Base-by-base conservation (phyloP, 2,113 vertebrate species). In the Gorsachius goisagi region DNA sequence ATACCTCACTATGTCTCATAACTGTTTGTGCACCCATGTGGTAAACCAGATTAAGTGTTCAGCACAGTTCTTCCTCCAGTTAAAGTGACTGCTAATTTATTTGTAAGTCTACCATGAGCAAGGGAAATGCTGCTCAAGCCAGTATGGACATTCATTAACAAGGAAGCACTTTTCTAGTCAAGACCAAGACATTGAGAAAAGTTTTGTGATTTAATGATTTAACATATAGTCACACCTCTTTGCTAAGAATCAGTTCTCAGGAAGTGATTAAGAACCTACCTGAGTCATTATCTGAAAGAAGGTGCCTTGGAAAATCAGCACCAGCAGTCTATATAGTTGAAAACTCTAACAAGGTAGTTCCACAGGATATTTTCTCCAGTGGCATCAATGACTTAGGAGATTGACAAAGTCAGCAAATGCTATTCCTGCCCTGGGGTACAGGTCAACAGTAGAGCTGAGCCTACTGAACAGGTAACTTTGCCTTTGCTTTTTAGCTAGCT, bases 361-460 rank as follows among this genome's bases (percentile, higher is more conserved):
- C 62, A 72, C 6, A 26, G 18, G 12, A 6, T 59, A 41, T 44
- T 88, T 79, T 68, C 49, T 79, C 26, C 5, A 2, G 17, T 18
- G 11, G 3, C 6, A 44, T 4, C 19, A 19, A 6, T 9, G 3
- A 2, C 0, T 58, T 78, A 32, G n/a, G 15, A 76, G 26, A 53
- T 11, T 52, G 13, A 2, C 28, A 50, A 80, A 72, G 20, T 22
- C 39, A 83, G n/a, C 4, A 75, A 68, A 75, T 21, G 6, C 5
- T 73, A 32, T 59, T 75, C 21, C 6, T 6, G 1, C 30, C 28
- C 47, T 63, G 24, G 18, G 2, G 3, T 44, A 19, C 17, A 35
- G 41, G 30, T 37, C n/a, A 87, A 59, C 22, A 30, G 23, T 44
- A 19, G 0, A 0, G 2, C 52, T 78, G 41, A 92, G 50, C 41